These are phyloP conservation scores for Chlorodrepanis virens DNA, from an alignment of 2,113 vertebrate species.

Conservation along the genomic window DNA sequence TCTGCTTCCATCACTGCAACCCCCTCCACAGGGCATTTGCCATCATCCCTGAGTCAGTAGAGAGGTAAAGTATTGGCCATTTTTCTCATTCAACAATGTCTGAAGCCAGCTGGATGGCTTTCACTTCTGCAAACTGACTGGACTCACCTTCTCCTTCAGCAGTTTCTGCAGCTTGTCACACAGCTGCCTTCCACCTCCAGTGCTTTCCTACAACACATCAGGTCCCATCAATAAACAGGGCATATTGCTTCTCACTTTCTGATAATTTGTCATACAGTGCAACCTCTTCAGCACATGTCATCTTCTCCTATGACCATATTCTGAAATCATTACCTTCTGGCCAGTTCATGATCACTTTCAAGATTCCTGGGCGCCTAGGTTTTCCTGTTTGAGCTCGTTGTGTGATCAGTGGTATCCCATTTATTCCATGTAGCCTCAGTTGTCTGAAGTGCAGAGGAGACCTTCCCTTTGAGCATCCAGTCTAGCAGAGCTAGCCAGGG, in stretches of 20 bases:
- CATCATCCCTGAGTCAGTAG: neutral
- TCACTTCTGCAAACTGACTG: neutral
- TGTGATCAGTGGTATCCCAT: neutral
- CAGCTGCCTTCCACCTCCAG: neutral
- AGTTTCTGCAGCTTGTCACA: neutral
- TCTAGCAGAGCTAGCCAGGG: neutral
- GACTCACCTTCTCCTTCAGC: neutral
- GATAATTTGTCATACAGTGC: neutral
- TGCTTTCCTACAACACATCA: neutral
- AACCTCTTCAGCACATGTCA: neutral
- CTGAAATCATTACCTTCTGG: neutral
- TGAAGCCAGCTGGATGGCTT: neutral
- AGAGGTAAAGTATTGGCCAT: neutral
- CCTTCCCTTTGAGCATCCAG: neutral
- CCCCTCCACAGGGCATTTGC: neutral
- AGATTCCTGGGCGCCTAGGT: neutral
- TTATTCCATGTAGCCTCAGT: neutral
- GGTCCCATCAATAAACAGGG: neutral
- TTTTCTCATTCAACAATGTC: neutral
- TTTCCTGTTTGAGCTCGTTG: rapidly evolving
- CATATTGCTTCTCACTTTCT: neutral
- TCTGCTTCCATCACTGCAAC: neutral
- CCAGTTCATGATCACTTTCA: neutral
- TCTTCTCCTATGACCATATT: neutral
- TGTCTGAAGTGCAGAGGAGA: neutral